Evolutionary conservation across 2,797 vertebrate species (phyloP), one percentile per base, ranked within the genome.

Genomic region (Leptatherina wallacei): DNA sequence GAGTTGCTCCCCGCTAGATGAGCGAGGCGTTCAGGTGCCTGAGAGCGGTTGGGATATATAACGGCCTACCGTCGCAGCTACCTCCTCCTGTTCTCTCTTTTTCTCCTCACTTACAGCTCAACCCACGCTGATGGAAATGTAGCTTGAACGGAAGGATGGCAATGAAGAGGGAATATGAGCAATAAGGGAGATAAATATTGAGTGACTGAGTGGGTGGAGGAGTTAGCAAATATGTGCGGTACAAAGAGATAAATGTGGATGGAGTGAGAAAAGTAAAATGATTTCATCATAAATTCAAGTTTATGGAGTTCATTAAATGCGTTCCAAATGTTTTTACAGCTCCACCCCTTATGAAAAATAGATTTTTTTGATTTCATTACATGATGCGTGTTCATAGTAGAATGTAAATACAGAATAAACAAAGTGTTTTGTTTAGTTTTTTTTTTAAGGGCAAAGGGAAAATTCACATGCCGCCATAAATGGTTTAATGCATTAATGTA

Each of bases 11-110:
- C 77, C 14, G 64, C 69, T 63, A 57, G 35, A 73, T 70, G 61
- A 77, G 64, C 75, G 81, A 77, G 85, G 81, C 69, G 77, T 85
- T 84, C 57, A 85, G 83, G 79, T 77, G 63, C 81, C 73, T 42
- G 36, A 67, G 70, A 80, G 75, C 61, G n/a, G 63, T 73, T 20
- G 22, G 71, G 73, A 77, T 83, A 77, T 75, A 79, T 68, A 70
- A 68, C 32, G 3, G 69, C 69, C 71, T 52, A 16, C 62, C 52
- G 33, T 65, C 3, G n/a, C 64, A 61, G 2, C 73, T 20, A 71
- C 82, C 80, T 75, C 78, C 85, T 75, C 77, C 77, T 36, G 61
- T 63, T 77, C 38, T 44, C 65, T 56, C 68, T 66, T 36, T 54
- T 63, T 56, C 52, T 68, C 83, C 71, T 74, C 76, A 55, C 73